Evolutionary conservation across 1,140 invertebrate species (phyloP), one percentile per base, ranked within the genome.

Genomic region (Phortica variegata): DNA sequence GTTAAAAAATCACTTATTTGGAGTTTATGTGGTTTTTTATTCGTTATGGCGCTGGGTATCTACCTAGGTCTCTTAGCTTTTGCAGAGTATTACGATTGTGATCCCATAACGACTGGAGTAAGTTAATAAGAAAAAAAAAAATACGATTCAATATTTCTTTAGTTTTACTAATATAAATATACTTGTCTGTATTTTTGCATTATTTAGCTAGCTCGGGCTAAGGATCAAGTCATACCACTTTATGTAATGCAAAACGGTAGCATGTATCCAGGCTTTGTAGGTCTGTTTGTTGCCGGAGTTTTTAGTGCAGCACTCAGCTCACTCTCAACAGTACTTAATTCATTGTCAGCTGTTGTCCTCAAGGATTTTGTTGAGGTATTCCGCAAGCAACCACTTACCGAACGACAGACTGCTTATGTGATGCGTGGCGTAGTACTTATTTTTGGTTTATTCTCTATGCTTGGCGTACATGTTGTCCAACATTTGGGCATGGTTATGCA

Each of bases 301-400:
- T 92, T 93, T 58, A 90, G 89, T 72, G 91, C 90, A 18, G 89
- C 89, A 15, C 75, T 94, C 12, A 95, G 93, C 75, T 95, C 93
- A 0, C 79, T 96, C 8, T 95, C 93, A 4, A 95, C 93, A 12
- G 92, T 91, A 21, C 78, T 96, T 9, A 97, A 96, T 62, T 93
- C 92, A 1, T 84, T 96, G 81, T 87, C 93, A 0, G 93, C 93
- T 37, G 88, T 95, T n/a, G 88, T 96, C 44, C 79, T 93, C 5
- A 84, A 95, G 61, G 90, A 91, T 55, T 84, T 87, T 54, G 83
- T 86, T 36, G 85, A 86, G 65, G 85, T 79, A 7, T 83, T 83
- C 68, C 82, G 77, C 36, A 83, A 74, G 56, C 81, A 73, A 43
- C 78, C 84, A 2, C 74, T 93, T 1, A 81, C 80, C 0, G 85